Evolutionary conservation across 2,888 invertebrate species (phyloP).

Genomic region (Timema cristinae): DNA sequence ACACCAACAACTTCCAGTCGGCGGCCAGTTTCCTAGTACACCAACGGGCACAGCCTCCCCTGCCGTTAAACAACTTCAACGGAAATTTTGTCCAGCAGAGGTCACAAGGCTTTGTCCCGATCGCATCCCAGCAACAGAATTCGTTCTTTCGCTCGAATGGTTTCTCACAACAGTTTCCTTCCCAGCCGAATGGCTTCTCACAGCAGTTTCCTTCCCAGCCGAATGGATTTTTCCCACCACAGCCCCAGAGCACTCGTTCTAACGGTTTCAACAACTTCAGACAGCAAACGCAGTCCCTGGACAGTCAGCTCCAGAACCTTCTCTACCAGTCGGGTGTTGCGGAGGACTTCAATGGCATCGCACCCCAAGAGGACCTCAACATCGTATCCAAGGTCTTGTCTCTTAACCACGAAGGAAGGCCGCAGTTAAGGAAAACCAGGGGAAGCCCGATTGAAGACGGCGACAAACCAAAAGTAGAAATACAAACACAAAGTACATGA

Average conservation of each 20-base stretch:
- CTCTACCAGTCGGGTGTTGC: slow-evolving; percentile 64
- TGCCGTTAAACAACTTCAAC: neutral
- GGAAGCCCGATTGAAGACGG: neutral
- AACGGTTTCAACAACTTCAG: slow-evolving; percentile 32
- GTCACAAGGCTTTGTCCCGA: neutral
- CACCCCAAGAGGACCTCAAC: slow-evolving; percentile 68
- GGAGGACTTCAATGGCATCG: slow-evolving; percentile 44
- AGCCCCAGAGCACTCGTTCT: neutral
- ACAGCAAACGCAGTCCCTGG: slow-evolving; percentile 33
- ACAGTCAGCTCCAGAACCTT: slow-evolving; percentile 60
- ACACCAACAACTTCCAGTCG: neutral
- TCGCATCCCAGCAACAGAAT: neutral
- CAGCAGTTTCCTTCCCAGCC: neutral
- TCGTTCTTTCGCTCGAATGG: neutral
- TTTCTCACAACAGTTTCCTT: neutral
- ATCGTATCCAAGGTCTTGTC: slow-evolving; percentile 78
- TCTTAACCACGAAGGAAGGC: slow-evolving; percentile 58
- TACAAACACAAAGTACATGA: too few relatives aligned
- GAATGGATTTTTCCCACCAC: neutral
- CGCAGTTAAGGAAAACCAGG: slow-evolving; percentile 12
- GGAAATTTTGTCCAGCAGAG: neutral
- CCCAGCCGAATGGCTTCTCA: neutral
- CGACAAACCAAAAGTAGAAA: slow-evolving; percentile 7
- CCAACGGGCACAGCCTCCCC: neutral
- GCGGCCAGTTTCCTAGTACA: slow-evolving; percentile 7